Base-by-base conservation (phyloP, 2,797 vertebrate genomes). In the Lepilemur septentrionalis region DNA sequence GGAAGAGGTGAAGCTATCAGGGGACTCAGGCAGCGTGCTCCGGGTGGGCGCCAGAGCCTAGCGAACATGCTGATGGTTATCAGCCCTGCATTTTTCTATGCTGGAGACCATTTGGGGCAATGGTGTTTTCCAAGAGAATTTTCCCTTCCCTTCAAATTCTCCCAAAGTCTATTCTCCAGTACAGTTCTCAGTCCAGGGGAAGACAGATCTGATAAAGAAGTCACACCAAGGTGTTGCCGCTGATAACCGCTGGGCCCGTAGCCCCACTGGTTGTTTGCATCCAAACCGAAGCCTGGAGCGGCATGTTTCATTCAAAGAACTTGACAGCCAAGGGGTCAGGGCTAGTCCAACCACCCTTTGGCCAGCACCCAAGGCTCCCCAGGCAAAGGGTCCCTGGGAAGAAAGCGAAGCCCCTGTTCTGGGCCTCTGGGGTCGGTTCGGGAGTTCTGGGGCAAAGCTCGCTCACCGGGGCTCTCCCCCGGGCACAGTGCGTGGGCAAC, bases 351-450 rank as follows among this genome's bases (percentile, higher is more conserved):
- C 11, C 11, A 52, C 12, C 25, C 12, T 76, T 52, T 7, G 4
- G 20, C 50, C 75, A 22, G 52, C 63, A n/a, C 41, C 43, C 17
- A 9, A 28, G 80, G 79, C 59, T 69, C 11, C 61, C 8, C 30
- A 67, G 48, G 8, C 30, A 15, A 55, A 12, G 18, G 15, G 15
- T 4, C 13, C 52, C 25, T 17, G 43, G 67, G 2, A 4, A 12
- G 61, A 59, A 86, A 25, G 22, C 12, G 32, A 65, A 2, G 73
- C 3, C 17, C 13, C 7, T 11, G 5, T n/a, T 20, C 63, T 22
- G 4, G 15, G 10, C 48, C 48, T 30, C 13, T 15, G 13, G 8
- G 35, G 5, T 22, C 1, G 0, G 35, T 5, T 30, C 1, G 0
- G 22, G 22, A 20, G 35, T 15, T 52, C 20, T 0, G 0, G 0